phyloP scores from a whole-genome alignment of 2,113 vertebrate genomes.

The Eudyptes chrysolophus region DNA sequence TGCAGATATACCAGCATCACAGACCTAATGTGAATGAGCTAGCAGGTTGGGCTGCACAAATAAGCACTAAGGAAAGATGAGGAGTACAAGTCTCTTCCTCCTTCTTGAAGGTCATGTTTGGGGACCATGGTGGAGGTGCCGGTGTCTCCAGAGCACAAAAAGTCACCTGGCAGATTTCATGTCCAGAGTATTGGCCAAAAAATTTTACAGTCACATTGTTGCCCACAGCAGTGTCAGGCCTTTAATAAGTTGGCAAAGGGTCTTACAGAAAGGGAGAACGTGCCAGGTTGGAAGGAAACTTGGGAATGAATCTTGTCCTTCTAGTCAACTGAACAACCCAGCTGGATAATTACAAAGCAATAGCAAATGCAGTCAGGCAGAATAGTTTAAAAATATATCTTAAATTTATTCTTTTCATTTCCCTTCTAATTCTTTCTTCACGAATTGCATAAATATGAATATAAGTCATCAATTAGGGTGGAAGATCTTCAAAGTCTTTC shows the following conservation, averaged over 20 bases:
- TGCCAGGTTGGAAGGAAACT: background rate
- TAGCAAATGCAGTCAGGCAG: background rate
- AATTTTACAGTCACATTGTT: background rate
- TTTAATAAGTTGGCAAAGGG: background rate
- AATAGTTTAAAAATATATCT: background rate
- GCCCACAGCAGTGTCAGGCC: background rate
- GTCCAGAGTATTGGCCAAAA: background rate
- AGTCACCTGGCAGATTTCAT: background rate
- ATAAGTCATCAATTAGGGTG: constrained; percentile 34
- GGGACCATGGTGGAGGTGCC: background rate
- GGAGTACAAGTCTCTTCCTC: background rate
- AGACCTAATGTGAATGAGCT: background rate
- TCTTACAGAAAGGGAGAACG: background rate
- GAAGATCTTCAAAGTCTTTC: constrained; percentile 11
- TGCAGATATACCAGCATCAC: background rate
- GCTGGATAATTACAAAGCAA: background rate
- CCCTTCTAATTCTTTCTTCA: background rate
- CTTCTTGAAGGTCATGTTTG: background rate
- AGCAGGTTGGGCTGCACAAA: background rate
- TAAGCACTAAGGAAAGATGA: background rate
- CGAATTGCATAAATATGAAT: constrained; percentile 44
- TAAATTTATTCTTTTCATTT: constrained; percentile 60
- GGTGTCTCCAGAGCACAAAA: background rate
- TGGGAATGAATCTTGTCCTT: background rate
- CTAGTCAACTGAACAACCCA: background rate